Conservation (phyloP, 64 coral and sea anemone genomes). For the Montipora capricornis region DNA sequence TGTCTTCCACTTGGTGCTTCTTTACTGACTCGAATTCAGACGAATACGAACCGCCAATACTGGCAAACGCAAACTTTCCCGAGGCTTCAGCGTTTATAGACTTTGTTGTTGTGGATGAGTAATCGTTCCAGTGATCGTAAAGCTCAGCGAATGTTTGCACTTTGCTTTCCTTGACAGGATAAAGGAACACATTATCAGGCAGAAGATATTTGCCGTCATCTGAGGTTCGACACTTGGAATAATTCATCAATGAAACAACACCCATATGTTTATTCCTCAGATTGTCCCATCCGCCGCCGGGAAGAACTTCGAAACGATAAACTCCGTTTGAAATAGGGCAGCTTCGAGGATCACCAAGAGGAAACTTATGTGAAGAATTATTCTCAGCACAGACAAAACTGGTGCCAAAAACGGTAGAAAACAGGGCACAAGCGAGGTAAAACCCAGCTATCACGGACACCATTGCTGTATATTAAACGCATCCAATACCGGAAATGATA, state of each 20-base stretch:
- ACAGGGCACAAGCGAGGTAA: no score
- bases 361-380: slow-evolving; percentile 23
- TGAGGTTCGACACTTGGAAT: slow-evolving; percentile 77
- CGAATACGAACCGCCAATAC: slow-evolving; percentile 76
- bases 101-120: slow-evolving; percentile 76
- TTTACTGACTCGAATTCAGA: slow-evolving; percentile 80
- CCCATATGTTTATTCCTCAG: slow-evolving; percentile 87
- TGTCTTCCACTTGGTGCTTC: slow-evolving; percentile 91
- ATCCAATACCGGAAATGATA: no score
- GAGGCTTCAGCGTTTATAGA: slow-evolving; percentile 75
- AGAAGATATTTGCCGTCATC: slow-evolving; percentile 91
- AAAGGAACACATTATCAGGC: slow-evolving; percentile 71
- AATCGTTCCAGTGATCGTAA: slow-evolving; percentile 89
- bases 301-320: slow-evolving; percentile 86
- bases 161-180: slow-evolving; percentile 87
- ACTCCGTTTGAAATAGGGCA: slow-evolving; percentile 47
- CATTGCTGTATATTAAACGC: no score
- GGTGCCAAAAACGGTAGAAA: no score
- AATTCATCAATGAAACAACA: slow-evolving; percentile 76
- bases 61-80: neutral
- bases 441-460: no score
- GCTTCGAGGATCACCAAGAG: slow-evolving; percentile 77
- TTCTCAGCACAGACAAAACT: neutral
- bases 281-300: slow-evolving; percentile 92
- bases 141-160: slow-evolving; percentile 61